Percentiles rank a stretch among this genome's conserved stretches.
Evolutionary conservation across 2,113 vertebrate species (phyloP).

Genomic region (Stigmatopora nigra): DNA sequence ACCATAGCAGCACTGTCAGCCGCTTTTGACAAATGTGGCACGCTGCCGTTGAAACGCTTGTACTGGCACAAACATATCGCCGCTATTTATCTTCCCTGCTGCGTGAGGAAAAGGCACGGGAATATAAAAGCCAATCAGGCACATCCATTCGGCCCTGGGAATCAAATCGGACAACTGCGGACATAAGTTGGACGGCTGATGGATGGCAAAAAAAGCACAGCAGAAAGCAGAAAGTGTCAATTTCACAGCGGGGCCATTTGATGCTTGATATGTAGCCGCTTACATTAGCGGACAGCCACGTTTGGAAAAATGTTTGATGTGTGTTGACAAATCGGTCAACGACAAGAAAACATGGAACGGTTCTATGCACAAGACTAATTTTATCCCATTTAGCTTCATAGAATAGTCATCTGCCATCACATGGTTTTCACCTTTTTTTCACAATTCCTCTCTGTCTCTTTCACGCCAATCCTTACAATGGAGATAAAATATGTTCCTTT

Average conservation of each 20-base stretch:
- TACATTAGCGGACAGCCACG: slow-evolving; percentile 37
- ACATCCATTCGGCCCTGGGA: slow-evolving; percentile 50
- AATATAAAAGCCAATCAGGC: slow-evolving; percentile 59
- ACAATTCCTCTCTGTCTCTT: not conserved
- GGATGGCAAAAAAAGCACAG: slow-evolving; percentile 37
- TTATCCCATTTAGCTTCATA: not conserved
- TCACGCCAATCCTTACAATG: too few species aligned
- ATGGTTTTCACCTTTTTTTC: not conserved
- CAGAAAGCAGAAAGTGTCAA: slow-evolving; percentile 33
- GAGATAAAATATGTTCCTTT: not conserved
- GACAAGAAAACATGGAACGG: not conserved
- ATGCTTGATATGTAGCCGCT: slow-evolving; percentile 53
- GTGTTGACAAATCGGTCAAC: slow-evolving; percentile 33
- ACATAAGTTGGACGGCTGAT: slow-evolving; percentile 40
- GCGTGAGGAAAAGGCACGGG: slow-evolving; percentile 42
- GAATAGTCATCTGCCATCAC: not conserved
- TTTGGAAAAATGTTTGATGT: slow-evolving; percentile 24
- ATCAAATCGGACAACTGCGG: slow-evolving; percentile 55
- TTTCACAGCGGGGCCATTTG: slow-evolving; percentile 54
- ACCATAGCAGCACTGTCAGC: slow-evolving; percentile 42
- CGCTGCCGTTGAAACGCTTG: slow-evolving; percentile 50
- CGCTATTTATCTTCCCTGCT: slow-evolving; percentile 61
- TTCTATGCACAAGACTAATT: not conserved
- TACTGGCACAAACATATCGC: slow-evolving; percentile 66
- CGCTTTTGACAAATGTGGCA: slow-evolving; percentile 55